phyloP scores from a whole-genome alignment of 2,113 vertebrate species.

The Lophochroa leadbeateri region DNA sequence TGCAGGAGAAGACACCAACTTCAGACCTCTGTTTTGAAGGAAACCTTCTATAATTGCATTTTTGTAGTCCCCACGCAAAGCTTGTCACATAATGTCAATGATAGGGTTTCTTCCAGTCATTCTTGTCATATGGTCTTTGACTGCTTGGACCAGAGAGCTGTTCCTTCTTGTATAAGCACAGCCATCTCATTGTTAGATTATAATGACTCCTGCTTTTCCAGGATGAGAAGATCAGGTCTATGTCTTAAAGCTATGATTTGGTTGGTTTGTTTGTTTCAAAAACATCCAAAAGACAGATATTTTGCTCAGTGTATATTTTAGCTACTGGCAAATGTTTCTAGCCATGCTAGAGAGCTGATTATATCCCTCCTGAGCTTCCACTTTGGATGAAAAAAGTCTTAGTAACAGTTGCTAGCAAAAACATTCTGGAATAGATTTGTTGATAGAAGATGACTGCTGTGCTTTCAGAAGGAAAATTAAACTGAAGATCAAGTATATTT shows the following conservation, averaged over 20 bases:
- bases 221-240: not conserved
- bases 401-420: slow-evolving; percentile 49
- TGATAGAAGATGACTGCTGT: slow-evolving; percentile 47
- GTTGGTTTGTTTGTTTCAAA: not conserved
- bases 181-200: not conserved
- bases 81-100: not conserved
- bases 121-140: not conserved
- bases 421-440: slow-evolving; percentile 61
- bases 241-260: not conserved
- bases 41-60: not conserved
- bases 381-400: not conserved
- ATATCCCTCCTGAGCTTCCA: slow-evolving; percentile 15
- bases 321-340: slow-evolving; percentile 16
- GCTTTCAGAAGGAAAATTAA: slow-evolving; percentile 62
- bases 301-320: slow-evolving; percentile 20
- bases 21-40: not conserved
- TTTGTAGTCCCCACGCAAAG: not conserved
- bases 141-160: not conserved
- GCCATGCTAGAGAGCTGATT: not conserved
- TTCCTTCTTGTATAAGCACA: not conserved
- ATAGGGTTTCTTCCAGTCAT: not conserved
- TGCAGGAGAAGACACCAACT: not conserved
- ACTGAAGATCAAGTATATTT: slow-evolving; percentile 57
- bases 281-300: not conserved
- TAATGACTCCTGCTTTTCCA: not conserved